Evolutionary conservation across 2,797 vertebrate species (phyloP), one percentile per base, ranked within the genome.

Genomic region (Limosa lapponica): DNA sequence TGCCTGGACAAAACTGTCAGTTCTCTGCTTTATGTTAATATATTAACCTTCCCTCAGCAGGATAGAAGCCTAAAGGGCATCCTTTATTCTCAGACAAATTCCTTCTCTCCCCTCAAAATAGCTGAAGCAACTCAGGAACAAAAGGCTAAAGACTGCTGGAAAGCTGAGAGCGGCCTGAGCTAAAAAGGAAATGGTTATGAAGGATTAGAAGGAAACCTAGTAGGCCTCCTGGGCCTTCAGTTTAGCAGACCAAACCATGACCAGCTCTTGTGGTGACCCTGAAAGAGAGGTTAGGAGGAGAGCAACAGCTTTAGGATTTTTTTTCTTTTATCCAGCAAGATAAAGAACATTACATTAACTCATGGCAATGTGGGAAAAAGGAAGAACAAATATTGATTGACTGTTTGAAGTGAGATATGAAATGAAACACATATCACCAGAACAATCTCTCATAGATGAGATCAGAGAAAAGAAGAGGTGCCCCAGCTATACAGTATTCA

Each of bases 321-420:
- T 22, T 18, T 80, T 90, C 71, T 51, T 89, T 71, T 22, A 46
- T 65, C n/a, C 77, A 71, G 36, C n/a, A 96, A 89, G 82, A 92
- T 70, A 91, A 90, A 87, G 49, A 79, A 49, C 16, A 44, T 90
- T 78, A 61, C 52, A 34, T 51, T 67, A 87, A 67, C n/a, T 90
- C 39, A 78, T 28, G 36, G 49, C n/a, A 90, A n/a, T 48, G 28
- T 90, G 55, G 48, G 51, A 77, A 95, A 93, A 81, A 2, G 11
- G 77, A 93, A 83, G 27, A 89, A 18, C 41, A 86, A 91, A 74
- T 93, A 83, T 12, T 54, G 73, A 94, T 34, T 89, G 52, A 84
- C 51, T 88, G 20, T 1, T 85, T 36, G 52, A 84, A 75, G 73
- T 30, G 70, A 90, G 32, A 52, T 70, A 51, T 79, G 23, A 93